phyloP scores from a whole-genome alignment of 1,140 invertebrate species.

The Megalonaias nervosa region DNA sequence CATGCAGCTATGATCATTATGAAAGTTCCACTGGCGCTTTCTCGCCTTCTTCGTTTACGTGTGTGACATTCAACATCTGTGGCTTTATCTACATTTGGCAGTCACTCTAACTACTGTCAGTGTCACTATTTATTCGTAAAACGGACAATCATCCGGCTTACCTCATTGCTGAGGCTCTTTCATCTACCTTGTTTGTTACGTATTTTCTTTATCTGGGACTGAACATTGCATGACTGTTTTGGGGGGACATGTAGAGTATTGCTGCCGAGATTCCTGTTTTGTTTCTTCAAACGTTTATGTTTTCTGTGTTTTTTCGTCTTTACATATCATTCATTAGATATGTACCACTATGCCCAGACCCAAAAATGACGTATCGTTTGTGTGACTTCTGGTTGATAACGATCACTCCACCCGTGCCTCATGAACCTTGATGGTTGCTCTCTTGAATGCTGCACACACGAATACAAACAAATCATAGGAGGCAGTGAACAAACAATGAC shows the following conservation, averaged over 20 bases:
- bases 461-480: constrained; percentile 40
- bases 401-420: constrained; percentile 64
- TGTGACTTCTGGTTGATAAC: constrained; percentile 64
- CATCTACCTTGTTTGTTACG: constrained; percentile 42
- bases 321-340: constrained; percentile 43
- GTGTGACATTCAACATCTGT: constrained; percentile 66
- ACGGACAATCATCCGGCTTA: constrained; percentile 33
- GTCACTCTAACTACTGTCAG: constrained; percentile 47
- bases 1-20: constrained; percentile 56
- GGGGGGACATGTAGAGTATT: constrained; percentile 55
- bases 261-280: constrained; percentile 37
- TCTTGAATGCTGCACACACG: constrained; percentile 57
- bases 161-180: constrained; percentile 42
- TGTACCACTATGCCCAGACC: constrained; percentile 8
- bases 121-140: constrained; percentile 45
- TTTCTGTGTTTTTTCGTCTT: constrained; percentile 50
- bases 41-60: constrained; percentile 61
- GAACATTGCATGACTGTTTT: constrained; percentile 64
- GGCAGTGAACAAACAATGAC: constrained; percentile 21
- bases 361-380: constrained; percentile 58
- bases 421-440: constrained; percentile 64
- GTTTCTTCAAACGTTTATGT: constrained; percentile 46
- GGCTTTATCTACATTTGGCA: constrained; percentile 64
- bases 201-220: constrained; percentile 47
- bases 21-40: constrained; percentile 50